Evolutionary conservation across 2,113 vertebrate genomes (phyloP), one percentile per base, ranked within the genome.

Genomic region (Cervus canadensis): DNA sequence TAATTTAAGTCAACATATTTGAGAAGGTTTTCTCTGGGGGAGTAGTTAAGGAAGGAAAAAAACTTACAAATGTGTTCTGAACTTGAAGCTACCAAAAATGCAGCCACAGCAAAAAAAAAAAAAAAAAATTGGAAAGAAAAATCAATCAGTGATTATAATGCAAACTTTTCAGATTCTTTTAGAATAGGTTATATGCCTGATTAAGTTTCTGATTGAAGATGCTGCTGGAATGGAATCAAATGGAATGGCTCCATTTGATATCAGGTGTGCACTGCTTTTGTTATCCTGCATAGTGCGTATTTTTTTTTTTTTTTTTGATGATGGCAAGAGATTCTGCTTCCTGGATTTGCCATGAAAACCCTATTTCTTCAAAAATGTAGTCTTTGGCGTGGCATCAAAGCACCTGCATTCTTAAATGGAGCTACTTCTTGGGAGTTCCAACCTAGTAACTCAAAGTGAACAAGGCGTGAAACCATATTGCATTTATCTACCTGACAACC

Each of bases 301-400:
- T 91, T 96, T 50, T 78, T 26, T 36, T n/a, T n/a, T 36, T 79
- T 50, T 96, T 84, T 92, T 62, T 33, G 10, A 96, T 95, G 88
- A 95, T 62, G 36, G 62, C 28, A 85, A 95, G 78, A 96, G 91
- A 94, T 79, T 97, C 43, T 81, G 62, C 82, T 94, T 89, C 71
- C 59, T 83, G 74, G 90, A 97, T 95, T 96, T 97, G 50, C 82
- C 95, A 96, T 50, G 67, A 95, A 97, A 97, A 89, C 67, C 36
- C 21, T 82, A 11, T 33, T 97, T 95, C 79, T 88, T 89, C 12
- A 52, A 92, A 96, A 95, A 95, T 95, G 89, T 79, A 92, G 82
- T 87, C 36, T 60, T 98, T 98, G 97, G 97, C 97, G 93, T 93
- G 21, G 67, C 64, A 97, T 98, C 97, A 98, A 98, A 98, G 97